Conservation (phyloP, 2,888 invertebrate species). For the Pseudococcus longispinus region DNA sequence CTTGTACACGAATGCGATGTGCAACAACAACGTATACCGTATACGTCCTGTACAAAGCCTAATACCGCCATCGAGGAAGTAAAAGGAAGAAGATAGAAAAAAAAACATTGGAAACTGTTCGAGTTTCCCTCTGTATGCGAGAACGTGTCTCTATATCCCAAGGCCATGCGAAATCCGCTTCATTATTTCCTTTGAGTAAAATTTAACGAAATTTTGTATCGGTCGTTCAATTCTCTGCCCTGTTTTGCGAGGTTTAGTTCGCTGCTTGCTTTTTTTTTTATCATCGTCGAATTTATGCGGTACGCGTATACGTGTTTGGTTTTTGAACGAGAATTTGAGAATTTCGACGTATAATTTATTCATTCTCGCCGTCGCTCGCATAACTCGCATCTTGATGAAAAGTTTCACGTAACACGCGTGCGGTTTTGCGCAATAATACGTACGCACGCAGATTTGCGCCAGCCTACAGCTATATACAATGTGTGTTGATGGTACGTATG, state of each 20-base stretch:
- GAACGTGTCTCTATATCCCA: slow-evolving; percentile 4
- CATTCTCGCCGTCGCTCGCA: neutral
- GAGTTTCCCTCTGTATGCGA: neutral
- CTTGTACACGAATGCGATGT: neutral
- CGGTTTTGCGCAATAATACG: neutral
- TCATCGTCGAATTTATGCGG: slow-evolving; percentile 5
- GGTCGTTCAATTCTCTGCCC: neutral
- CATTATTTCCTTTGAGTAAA: slow-evolving; percentile 20
- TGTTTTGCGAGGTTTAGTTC: neutral
- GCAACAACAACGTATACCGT: neutral
- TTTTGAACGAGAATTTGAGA: neutral
- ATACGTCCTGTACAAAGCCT: neutral
- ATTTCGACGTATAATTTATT: slow-evolving; percentile 3
- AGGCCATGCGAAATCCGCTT: neutral
- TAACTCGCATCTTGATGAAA: slow-evolving; percentile 2
- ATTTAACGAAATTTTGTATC: slow-evolving; percentile 29
- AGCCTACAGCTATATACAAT: neutral
- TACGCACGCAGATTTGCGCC: neutral
- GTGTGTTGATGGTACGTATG: neutral
- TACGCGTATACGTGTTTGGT: slow-evolving; percentile 9
- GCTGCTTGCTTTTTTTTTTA: neutral
- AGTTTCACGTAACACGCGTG: slow-evolving; percentile 14
- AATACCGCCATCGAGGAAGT: neutral
- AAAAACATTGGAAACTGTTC: neutral
- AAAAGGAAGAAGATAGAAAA: neutral